Evolutionary conservation across 30 jellyfish, hydroid and myxozoan species (phyloP).

Genomic region (Mastigias papua): DNA sequence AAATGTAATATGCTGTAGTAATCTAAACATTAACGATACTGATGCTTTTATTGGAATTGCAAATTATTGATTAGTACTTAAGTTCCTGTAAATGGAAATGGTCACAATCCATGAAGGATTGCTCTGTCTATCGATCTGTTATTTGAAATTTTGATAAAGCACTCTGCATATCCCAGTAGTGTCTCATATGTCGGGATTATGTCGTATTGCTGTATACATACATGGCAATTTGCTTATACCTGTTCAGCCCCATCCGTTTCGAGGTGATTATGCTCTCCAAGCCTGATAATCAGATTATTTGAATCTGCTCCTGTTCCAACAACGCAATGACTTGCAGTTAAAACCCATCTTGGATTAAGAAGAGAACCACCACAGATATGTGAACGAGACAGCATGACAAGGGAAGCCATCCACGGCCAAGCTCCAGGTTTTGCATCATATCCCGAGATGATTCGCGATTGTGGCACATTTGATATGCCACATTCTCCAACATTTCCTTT

Average conservation of each 20-base stretch:
- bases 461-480: slow-evolving; percentile 72
- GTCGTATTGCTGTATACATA: too few relatives aligned
- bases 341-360: slow-evolving; percentile 74
- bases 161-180: too few relatives aligned
- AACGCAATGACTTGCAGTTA: slow-evolving; percentile 90
- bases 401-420: slow-evolving; percentile 97
- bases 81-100: too few relatives aligned
- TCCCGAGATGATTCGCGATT: slow-evolving; percentile 82
- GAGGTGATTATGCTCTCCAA: slow-evolving; percentile 80
- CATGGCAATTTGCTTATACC: not conserved
- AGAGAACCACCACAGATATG: slow-evolving; percentile 91
- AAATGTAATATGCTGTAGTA: too few relatives aligned
- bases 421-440: slow-evolving; percentile 84
- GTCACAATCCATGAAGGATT: too few relatives aligned
- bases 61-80: too few relatives aligned
- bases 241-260: slow-evolving; percentile 73
- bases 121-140: too few relatives aligned
- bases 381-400: slow-evolving; percentile 53
- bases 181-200: too few relatives aligned
- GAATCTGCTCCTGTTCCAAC: slow-evolving; percentile 57
- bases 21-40: too few relatives aligned
- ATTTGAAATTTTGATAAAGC: too few relatives aligned
- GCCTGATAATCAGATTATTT: slow-evolving; percentile 46
- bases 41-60: too few relatives aligned
- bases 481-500: slow-evolving; percentile 34